Evolutionary conservation across 1,140 invertebrate species (phyloP).

Genomic region (Cryptotermes secundus): DNA sequence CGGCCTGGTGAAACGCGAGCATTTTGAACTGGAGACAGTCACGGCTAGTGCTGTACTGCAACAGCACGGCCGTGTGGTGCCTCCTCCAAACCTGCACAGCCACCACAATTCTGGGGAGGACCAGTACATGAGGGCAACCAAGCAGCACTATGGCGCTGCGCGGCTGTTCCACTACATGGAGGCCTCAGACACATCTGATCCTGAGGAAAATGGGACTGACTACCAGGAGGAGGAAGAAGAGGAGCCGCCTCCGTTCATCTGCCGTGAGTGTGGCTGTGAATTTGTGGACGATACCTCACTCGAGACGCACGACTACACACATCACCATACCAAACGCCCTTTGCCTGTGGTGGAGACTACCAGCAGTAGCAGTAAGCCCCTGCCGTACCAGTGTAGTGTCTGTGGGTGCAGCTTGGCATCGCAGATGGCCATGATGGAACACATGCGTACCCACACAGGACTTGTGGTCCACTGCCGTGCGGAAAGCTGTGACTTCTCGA

Average conservation of each 20-base stretch:
- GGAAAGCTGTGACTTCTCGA: conserved; percentile 43
- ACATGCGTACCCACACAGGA: conserved; percentile 51
- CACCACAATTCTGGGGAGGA: background rate
- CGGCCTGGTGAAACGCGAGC: conserved; percentile 24
- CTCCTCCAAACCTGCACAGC: conserved; percentile 1
- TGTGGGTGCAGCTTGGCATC: conserved; percentile 48
- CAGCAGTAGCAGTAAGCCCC: conserved; percentile 34
- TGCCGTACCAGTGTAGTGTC: conserved; percentile 48
- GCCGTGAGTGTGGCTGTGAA: conserved; percentile 53
- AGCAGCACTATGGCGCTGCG: conserved; percentile 56
- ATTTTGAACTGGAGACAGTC: background rate
- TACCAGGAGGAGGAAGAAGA: conserved; percentile 44
- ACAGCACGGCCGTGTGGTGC: background rate
- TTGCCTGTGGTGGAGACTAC: background rate
- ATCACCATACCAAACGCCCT: conserved; percentile 41
- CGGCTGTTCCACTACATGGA: conserved; percentile 60
- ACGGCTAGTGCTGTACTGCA: background rate
- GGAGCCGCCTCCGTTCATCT: conserved; percentile 50
- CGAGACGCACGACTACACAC: conserved; percentile 49
- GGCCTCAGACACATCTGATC: conserved; percentile 58
- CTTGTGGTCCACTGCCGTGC: conserved; percentile 44
- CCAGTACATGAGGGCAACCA: conserved; percentile 34
- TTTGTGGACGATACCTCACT: conserved; percentile 54
- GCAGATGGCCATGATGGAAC: conserved; percentile 51
- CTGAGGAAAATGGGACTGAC: conserved; percentile 52